These are phyloP conservation scores for Amphipyra tragopoginis DNA, from an alignment of 2,888 invertebrate species.

Conservation along the genomic window DNA sequence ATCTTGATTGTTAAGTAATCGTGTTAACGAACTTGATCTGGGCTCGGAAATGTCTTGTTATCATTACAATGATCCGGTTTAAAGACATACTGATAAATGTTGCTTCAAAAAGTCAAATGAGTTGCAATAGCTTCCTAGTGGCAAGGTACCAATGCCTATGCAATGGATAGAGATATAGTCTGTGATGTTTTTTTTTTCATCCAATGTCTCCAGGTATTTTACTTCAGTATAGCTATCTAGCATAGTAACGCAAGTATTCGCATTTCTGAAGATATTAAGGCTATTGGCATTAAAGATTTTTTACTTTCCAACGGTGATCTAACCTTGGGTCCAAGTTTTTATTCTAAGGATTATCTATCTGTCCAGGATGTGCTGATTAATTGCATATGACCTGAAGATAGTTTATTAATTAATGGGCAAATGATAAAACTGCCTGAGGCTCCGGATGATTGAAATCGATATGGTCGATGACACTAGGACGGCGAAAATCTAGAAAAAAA, in stretches of 20 bases:
- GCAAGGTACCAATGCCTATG: too few species aligned
- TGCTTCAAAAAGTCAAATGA: background rate
- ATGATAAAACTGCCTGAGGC: constrained; percentile 6
- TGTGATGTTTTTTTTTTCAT: too few species aligned
- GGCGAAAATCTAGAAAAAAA: background rate
- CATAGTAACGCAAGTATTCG: too few species aligned
- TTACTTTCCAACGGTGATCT: too few species aligned
- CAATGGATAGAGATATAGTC: too few species aligned
- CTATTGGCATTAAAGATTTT: too few species aligned
- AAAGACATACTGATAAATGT: background rate
- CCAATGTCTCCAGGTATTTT: too few species aligned
- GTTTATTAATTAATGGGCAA: constrained; percentile 5
- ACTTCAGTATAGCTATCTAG: too few species aligned
- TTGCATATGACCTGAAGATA: constrained; percentile 1
- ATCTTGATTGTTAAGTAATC: constrained; percentile 42
- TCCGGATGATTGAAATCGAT: constrained; percentile 11
- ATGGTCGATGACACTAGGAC: constrained; percentile 25
- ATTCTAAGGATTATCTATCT: too few species aligned
- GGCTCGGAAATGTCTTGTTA: constrained; percentile 14
- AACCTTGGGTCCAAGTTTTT: too few species aligned
- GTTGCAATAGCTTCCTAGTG: too few species aligned
- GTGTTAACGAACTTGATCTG: constrained; percentile 45
- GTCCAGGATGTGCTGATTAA: background rate
- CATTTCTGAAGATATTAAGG: too few species aligned
- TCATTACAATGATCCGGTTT: constrained; percentile 42